Percentiles rank a stretch among this genome's conserved stretches.
Evolutionary conservation across 2,797 vertebrate genomes (phyloP).

Genomic region (Rhinoraja longicauda): DNA sequence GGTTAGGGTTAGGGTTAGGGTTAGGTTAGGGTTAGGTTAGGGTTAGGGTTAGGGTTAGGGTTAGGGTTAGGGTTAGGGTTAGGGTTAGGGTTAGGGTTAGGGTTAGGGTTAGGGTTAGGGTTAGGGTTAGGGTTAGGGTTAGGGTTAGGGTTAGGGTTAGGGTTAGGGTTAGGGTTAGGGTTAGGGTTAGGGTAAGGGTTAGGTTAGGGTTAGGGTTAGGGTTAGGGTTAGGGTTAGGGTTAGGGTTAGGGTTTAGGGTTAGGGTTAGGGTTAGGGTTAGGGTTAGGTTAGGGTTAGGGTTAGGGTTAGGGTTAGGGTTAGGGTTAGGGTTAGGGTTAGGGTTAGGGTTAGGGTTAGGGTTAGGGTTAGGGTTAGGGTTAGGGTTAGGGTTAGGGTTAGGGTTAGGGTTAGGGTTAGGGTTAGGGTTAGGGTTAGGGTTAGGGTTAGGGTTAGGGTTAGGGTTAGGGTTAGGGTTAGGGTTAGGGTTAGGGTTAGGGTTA

Average conservation of each 20-base stretch:
- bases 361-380: no score
- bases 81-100: not conserved
- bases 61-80: not conserved
- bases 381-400: no score
- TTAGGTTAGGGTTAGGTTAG: slow-evolving; percentile 5
- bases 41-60: not conserved
- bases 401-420: no score
- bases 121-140: slow-evolving; percentile 7
- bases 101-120: slow-evolving; percentile 8
- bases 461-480: no score
- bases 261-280: slow-evolving; percentile 8
- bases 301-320: not conserved
- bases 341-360: no score
- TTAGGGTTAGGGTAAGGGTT: not conserved
- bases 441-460: no score
- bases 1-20: not conserved
- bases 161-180: not conserved
- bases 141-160: not conserved
- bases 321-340: no score
- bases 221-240: slow-evolving; percentile 7
- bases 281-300: not conserved
- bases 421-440: no score
- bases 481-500: no score
- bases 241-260: not conserved
- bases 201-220: slow-evolving; percentile 8